phyloP scores from a whole-genome alignment of 2,888 invertebrate genomes.

The Dryobota labecula region DNA sequence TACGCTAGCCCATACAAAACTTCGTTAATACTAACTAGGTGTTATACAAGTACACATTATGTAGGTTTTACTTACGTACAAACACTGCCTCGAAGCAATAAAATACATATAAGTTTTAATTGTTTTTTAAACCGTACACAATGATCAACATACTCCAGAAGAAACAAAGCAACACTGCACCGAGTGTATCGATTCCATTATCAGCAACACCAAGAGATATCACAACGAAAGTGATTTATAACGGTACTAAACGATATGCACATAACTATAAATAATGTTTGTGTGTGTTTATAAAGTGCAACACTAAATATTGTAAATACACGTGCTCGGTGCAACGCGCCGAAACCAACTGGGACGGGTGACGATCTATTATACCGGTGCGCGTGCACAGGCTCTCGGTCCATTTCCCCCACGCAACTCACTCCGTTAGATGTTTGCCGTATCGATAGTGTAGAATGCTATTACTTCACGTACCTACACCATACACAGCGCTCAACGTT shows the following conservation, averaged over 20 bases:
- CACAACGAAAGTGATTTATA: slow-evolving; percentile 54
- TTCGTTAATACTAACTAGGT: slow-evolving; percentile 2
- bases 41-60: slow-evolving; percentile 23
- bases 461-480: slow-evolving; percentile 65
- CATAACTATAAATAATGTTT: slow-evolving; percentile 65
- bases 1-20: slow-evolving; percentile 28
- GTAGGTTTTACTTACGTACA: slow-evolving; percentile 58
- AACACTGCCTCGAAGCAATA: slow-evolving; percentile 54
- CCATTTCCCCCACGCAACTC: slow-evolving; percentile 90
- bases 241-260: slow-evolving; percentile 59
- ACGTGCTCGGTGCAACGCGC: slow-evolving; percentile 88
- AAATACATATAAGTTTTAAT: slow-evolving; percentile 45
- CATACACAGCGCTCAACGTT: slow-evolving; percentile 40
- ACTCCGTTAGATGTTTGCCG: slow-evolving; percentile 86
- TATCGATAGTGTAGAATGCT: slow-evolving; percentile 76
- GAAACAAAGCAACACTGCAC: slow-evolving; percentile 59
- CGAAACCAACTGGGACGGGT: slow-evolving; percentile 89
- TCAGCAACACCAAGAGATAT: slow-evolving; percentile 67
- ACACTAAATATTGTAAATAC: slow-evolving; percentile 80
- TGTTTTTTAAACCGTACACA: slow-evolving; percentile 62
- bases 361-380: slow-evolving; percentile 88
- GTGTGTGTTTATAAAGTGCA: slow-evolving; percentile 69
- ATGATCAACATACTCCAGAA: slow-evolving; percentile 59
- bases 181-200: slow-evolving; percentile 71
- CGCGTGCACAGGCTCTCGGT: slow-evolving; percentile 87